Percentiles rank a stretch among this genome's conserved stretches.
Conservation (phyloP, 1,140 invertebrate species). For the Penaeus japonicus region DNA sequence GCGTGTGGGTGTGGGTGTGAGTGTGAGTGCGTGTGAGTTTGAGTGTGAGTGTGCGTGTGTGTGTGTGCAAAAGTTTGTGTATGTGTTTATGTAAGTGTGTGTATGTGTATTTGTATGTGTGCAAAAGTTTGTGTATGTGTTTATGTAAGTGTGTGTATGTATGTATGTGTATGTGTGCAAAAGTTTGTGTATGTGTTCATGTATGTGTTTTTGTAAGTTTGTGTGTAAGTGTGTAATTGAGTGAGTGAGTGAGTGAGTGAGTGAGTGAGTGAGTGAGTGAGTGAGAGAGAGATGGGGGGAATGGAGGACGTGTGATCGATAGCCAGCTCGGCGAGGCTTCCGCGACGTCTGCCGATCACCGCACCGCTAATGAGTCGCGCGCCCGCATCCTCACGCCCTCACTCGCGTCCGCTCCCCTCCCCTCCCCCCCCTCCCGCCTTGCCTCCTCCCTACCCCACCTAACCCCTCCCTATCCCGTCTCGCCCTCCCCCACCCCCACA, state of each 20-base stretch:
- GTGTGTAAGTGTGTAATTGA: background rate
- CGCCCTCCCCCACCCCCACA: background rate
- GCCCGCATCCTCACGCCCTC: background rate
- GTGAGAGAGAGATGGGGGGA: background rate
- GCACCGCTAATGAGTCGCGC: too few relatives aligned
- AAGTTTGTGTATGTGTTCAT: background rate
- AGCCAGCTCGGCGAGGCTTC: constrained; percentile 3
- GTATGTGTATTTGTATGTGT: background rate
- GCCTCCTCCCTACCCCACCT: background rate
- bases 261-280: background rate
- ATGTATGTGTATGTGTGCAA: background rate
- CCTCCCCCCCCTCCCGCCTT: background rate
- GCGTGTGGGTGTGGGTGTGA: too few relatives aligned
- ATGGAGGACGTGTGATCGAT: background rate
- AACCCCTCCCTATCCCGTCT: background rate
- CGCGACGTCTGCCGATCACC: too few relatives aligned
- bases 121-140: background rate
- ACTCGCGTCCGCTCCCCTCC: background rate
- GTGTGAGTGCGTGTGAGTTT: background rate
- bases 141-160: background rate
- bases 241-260: background rate
- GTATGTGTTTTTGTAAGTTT: background rate
- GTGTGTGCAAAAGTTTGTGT: background rate
- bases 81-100: background rate
- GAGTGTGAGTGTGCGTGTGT: background rate